Conservation (phyloP, 2,113 vertebrate genomes). For the Nycticryphes semicollaris region DNA sequence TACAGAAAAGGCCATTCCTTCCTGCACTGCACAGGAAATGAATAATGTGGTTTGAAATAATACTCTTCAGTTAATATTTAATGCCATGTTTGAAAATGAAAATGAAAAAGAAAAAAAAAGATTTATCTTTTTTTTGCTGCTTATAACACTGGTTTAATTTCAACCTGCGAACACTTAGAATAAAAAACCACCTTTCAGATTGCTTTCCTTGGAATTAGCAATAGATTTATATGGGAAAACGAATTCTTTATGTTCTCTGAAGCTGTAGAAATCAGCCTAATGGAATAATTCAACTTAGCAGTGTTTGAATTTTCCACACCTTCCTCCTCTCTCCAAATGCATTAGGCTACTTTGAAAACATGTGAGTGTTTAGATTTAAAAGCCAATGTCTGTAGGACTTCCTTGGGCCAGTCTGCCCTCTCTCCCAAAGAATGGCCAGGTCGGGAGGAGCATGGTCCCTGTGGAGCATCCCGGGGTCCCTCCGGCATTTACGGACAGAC, state of each 20-base stretch:
- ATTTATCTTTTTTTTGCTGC: background rate
- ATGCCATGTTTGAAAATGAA: background rate
- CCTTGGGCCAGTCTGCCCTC: background rate
- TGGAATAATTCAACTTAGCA: background rate
- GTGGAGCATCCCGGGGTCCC: fast-evolving
- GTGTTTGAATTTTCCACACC: background rate
- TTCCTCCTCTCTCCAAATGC: no score
- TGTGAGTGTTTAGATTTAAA: background rate
- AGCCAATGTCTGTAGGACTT: fast-evolving
- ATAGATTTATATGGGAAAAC: background rate
- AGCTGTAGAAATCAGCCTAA: background rate
- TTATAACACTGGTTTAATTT: background rate
- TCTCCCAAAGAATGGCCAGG: fast-evolving
- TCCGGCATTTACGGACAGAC: background rate
- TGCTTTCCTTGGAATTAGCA: background rate
- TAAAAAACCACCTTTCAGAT: background rate
- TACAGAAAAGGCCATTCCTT: background rate
- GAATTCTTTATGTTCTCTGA: background rate
- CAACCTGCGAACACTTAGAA: background rate
- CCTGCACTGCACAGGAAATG: background rate
- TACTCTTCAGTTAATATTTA: background rate
- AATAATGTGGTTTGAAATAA: background rate
- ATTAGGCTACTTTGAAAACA: background rate
- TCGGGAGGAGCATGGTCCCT: fast-evolving
- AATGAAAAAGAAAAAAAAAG: background rate